Evolutionary conservation across 2,888 invertebrate species (phyloP).

Genomic region (Tetranychus piercei): DNA sequence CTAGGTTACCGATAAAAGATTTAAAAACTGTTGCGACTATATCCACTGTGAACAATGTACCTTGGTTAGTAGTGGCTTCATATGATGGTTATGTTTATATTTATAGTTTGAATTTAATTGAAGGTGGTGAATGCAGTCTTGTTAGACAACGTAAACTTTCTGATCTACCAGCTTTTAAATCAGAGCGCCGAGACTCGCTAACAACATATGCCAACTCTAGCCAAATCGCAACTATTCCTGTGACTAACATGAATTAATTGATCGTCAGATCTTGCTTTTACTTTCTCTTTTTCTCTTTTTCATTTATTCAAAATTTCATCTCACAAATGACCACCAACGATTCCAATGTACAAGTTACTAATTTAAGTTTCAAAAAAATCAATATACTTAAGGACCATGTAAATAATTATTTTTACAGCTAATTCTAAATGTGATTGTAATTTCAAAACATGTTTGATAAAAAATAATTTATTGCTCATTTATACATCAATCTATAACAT

Average conservation of each 20-base stretch:
- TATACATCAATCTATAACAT: too few species aligned
- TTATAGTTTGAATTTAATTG: constrained; percentile 63
- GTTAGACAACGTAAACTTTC: constrained; percentile 54
- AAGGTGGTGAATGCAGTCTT: constrained; percentile 77
- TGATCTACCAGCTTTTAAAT: neutral
- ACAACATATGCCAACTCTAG: neutral
- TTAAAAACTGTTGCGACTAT: constrained; percentile 64
- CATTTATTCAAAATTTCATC: too few species aligned
- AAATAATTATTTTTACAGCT: too few species aligned
- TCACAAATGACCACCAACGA: too few species aligned
- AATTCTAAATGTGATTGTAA: too few species aligned
- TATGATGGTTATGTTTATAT: constrained; percentile 79
- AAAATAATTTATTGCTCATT: too few species aligned
- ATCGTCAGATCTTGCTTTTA: too few species aligned
- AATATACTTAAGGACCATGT: too few species aligned
- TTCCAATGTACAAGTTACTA: too few species aligned
- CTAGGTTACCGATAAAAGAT: constrained; percentile 69
- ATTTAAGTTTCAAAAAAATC: too few species aligned
- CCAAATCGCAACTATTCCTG: neutral
- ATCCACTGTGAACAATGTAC: constrained; percentile 49
- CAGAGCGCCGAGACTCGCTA: neutral
- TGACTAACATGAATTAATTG: neutral
- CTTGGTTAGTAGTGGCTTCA: constrained; percentile 74
- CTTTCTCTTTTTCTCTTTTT: too few species aligned
- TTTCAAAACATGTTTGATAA: too few species aligned